These are phyloP conservation scores for Cantharis rustica DNA, from an alignment of 2,888 invertebrate species.

Conservation along the genomic window DNA sequence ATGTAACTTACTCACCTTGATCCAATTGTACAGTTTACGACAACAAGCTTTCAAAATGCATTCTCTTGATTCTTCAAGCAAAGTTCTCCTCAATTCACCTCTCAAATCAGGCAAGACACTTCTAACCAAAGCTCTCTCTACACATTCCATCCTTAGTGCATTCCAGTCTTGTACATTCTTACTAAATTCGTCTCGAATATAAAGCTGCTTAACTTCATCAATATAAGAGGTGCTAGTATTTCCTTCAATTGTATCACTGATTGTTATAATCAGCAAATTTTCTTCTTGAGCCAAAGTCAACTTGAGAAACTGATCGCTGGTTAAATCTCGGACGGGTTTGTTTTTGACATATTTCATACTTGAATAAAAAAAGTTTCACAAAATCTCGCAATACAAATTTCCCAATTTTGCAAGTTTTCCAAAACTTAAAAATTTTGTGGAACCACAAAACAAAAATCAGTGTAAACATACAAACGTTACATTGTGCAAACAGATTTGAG, in stretches of 20 bases:
- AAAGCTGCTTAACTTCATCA: slow-evolving; percentile 87
- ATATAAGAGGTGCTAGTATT: slow-evolving; percentile 78
- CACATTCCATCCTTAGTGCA: slow-evolving; percentile 81
- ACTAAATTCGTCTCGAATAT: slow-evolving; percentile 91
- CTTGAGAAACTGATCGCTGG: slow-evolving; percentile 89
- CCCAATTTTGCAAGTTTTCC: no score
- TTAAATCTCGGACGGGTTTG: slow-evolving; percentile 88
- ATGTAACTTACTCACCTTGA: slow-evolving; percentile 63
- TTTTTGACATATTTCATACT: slow-evolving; percentile 88
- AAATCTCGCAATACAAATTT: background rate
- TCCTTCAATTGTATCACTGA: slow-evolving; percentile 79
- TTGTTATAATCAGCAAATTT: slow-evolving; percentile 72
- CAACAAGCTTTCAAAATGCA: slow-evolving; percentile 83
- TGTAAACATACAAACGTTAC: no score
- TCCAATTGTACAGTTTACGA: slow-evolving; percentile 86
- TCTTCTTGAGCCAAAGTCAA: slow-evolving; percentile 81
- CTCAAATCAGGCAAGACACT: slow-evolving; percentile 89
- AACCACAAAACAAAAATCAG: no score
- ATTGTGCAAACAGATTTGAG: no score
- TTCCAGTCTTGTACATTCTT: slow-evolving; percentile 97
- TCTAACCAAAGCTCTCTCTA: slow-evolving; percentile 84
- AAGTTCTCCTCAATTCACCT: slow-evolving; percentile 79
- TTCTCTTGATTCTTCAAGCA: slow-evolving; percentile 87
- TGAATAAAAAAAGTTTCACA: background rate
- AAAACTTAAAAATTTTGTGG: no score